Conservation (phyloP, 1,140 invertebrate genomes). For the Propsilocerus akamusi region DNA sequence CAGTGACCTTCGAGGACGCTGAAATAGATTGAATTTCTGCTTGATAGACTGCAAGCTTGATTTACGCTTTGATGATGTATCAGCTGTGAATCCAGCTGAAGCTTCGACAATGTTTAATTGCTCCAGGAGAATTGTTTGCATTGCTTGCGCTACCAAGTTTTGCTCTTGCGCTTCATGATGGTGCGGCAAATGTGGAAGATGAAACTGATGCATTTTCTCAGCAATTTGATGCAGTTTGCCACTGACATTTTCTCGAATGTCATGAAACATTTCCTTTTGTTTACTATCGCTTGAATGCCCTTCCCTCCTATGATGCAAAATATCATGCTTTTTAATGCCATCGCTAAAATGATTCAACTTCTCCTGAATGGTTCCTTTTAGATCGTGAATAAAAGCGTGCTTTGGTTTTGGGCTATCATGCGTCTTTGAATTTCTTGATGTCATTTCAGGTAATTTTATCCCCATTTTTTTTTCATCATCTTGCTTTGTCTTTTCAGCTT, state of each 20-base stretch:
- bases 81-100: slow-evolving; percentile 18
- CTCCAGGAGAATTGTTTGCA: slow-evolving; percentile 30
- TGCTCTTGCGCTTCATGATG: slow-evolving; percentile 6
- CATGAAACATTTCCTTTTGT: not conserved
- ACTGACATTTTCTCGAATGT: not conserved
- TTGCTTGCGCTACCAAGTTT: slow-evolving; percentile 26
- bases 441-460: not conserved
- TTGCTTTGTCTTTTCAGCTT: not conserved
- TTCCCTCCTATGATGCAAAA: not conserved
- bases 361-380: not conserved
- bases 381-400: not conserved
- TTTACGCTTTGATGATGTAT: slow-evolving; percentile 8
- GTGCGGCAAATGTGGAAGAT: not conserved
- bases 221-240: slow-evolving; percentile 1
- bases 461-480: not conserved
- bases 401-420: too few species aligned
- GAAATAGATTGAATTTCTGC: slow-evolving; percentile 3
- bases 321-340: too few species aligned
- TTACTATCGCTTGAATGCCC: not conserved
- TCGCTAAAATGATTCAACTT: not conserved
- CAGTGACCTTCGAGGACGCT: not conserved
- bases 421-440: not conserved
- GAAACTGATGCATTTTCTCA: slow-evolving; percentile 9
- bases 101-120: slow-evolving; percentile 18
- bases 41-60: slow-evolving; percentile 1